These are phyloP conservation scores for Rhadina sibilatrix DNA, from an alignment of 2,113 vertebrate genomes.

Conservation along the genomic window DNA sequence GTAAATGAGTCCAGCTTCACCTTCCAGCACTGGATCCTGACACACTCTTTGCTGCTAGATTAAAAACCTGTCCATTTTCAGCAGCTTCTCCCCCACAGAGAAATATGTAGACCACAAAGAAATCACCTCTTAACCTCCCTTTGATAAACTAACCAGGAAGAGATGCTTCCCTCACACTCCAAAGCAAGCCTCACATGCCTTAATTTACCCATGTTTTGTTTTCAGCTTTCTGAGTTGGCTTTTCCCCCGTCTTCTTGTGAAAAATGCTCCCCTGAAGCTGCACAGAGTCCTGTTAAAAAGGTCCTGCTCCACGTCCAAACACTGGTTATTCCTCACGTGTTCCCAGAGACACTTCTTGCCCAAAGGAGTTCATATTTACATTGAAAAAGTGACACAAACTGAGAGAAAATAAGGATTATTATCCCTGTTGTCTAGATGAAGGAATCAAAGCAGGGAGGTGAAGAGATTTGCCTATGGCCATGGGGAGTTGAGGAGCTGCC, in stretches of 20 bases:
- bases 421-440: neutral
- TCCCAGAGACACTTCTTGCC: neutral
- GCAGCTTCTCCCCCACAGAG: neutral
- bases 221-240: neutral
- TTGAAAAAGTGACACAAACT: neutral
- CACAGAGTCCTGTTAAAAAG: neutral
- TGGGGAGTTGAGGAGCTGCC: neutral
- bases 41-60: neutral
- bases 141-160: neutral
- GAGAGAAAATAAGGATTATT: constrained; percentile 4
- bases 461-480: constrained; percentile 5
- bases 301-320: neutral
- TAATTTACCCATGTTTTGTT: neutral
- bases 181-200: neutral
- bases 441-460: neutral
- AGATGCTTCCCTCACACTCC: neutral
- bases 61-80: constrained; percentile 21
- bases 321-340: neutral
- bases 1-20: constrained; percentile 44
- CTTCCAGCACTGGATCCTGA: neutral
- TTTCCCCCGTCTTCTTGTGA: neutral
- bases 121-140: constrained; percentile 5
- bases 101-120: neutral
- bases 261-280: neutral
- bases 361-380: neutral